Evolutionary conservation across 1,140 invertebrate species (phyloP).

Genomic region (Bombus cullumanus): DNA sequence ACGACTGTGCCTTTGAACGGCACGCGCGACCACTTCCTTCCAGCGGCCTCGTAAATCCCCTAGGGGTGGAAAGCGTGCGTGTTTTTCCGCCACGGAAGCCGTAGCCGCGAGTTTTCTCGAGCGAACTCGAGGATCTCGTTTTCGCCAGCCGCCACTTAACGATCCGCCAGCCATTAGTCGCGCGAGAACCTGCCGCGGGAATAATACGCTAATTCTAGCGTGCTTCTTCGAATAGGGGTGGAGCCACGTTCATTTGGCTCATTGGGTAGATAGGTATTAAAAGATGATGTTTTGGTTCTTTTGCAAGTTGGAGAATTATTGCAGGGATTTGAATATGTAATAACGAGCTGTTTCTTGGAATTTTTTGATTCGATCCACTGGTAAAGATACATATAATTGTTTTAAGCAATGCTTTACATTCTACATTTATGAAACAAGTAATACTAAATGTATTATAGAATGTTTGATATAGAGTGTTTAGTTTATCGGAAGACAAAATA

Average conservation of each 20-base stretch:
- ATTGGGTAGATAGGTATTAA: background rate
- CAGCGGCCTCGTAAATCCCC: conserved; percentile 54
- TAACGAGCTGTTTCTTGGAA: no score
- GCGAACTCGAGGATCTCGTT: conserved; percentile 33
- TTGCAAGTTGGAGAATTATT: no score
- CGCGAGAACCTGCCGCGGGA: background rate
- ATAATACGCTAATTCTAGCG: conserved; percentile 33
- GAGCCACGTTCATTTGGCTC: no score
- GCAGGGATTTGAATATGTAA: no score
- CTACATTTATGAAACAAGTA: no score
- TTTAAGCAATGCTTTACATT: no score
- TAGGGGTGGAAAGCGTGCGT: conserved; percentile 21
- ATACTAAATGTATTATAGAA: no score
- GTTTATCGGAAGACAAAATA: background rate
- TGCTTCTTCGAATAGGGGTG: background rate
- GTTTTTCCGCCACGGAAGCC: conserved; percentile 32
- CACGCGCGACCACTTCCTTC: conserved; percentile 49
- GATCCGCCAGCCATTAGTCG: conserved; percentile 30
- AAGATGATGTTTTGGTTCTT: background rate
- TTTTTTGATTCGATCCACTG: no score
- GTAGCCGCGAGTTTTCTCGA: conserved; percentile 26
- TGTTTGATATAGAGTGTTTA: background rate
- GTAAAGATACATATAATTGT: no score
- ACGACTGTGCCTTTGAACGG: conserved; percentile 46
- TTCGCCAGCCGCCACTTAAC: conserved; percentile 17